These are phyloP conservation scores for Perizoma flavofasciatum DNA, from an alignment of 2,888 invertebrate genomes.

Conservation along the genomic window DNA sequence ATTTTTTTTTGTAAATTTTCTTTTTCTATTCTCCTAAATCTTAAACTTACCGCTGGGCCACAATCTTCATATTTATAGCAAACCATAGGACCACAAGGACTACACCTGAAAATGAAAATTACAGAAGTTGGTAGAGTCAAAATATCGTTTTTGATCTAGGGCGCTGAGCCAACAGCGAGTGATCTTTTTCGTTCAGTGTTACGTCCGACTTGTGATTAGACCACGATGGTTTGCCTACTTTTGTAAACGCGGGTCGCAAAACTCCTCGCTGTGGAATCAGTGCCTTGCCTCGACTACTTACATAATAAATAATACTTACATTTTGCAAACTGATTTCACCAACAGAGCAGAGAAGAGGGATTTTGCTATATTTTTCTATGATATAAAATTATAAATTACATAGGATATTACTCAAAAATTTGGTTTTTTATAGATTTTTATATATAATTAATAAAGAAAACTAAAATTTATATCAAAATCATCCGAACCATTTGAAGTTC, in stretches of 20 bases:
- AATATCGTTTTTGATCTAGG: neutral
- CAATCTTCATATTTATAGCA: slow-evolving; percentile 82
- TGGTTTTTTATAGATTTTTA: slow-evolving; percentile 37
- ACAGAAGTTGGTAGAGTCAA: neutral
- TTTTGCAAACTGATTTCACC: slow-evolving; percentile 30
- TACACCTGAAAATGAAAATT: slow-evolving; percentile 62
- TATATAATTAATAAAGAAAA: slow-evolving; percentile 48
- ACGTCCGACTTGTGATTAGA: too few species aligned
- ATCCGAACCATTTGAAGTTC: slow-evolving; percentile 52
- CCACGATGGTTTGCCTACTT: too few species aligned
- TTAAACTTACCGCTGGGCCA: slow-evolving; percentile 71
- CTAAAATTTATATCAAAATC: slow-evolving; percentile 51
- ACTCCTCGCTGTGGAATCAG: too few species aligned
- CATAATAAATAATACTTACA: slow-evolving; percentile 44
- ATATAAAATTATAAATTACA: slow-evolving; percentile 38
- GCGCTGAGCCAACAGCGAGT: too few species aligned
- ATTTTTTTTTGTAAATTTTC: neutral
- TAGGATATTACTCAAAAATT: slow-evolving; percentile 53
- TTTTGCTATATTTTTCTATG: slow-evolving; percentile 40
- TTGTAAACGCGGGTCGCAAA: too few species aligned
- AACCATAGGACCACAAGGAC: slow-evolving; percentile 77
- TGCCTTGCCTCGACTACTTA: too few species aligned
- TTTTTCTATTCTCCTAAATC: neutral
- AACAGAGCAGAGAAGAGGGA: slow-evolving; percentile 37
- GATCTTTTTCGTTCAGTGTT: too few species aligned